Base-by-base conservation (phyloP, 2,113 vertebrate genomes). In the Callopanchax toddi region DNA sequence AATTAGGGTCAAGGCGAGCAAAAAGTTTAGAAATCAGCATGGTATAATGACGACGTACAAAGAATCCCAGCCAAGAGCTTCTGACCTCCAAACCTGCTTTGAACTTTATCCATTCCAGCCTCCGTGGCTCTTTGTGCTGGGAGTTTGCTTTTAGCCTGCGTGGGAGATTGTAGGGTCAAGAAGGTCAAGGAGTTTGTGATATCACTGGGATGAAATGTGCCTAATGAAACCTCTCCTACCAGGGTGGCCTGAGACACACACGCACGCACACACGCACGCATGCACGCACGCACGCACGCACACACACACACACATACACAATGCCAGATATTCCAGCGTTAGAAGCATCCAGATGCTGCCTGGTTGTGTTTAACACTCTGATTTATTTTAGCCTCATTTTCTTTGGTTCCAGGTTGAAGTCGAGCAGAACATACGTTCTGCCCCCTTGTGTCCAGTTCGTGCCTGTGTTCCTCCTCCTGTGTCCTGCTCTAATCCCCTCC, bases 161-260 rank as follows among this genome's bases (percentile, higher is more conserved):
- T 64, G 46, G 58, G 45, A 74, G 56, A 76, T 76, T 74, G 59
- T 48, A 55, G 51, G 80, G 78, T 83, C 74, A 81, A 26, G 5
- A 15, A 68, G 68, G 76, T 85, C 80, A 84, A 73, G 60, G 71
- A 79, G 55, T 69, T 40, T 67, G 68, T 76, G 68, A 87, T 86
- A 74, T 79, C 52, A 80, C 81, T 20, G 44, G 60, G 67, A 74
- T 78, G 77, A 82, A 76, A 85, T 79, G 78, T 39, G 52, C 48
- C 60, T 72, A 78, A 83, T 82, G 71, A 83, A 74, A 73, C 46
- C 42, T 49, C 26, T 29, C 26, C 26, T 29, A 34, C 23, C 57
- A 53, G 48, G 43, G 56, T 75, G 74, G 71, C 42, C 74, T 50
- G 25, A 9, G 62, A 69, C 60, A 61, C 20, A 48, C 48, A 61